Conservation (phyloP, 2,888 invertebrate species). For the Polydrusus tereticollis region DNA sequence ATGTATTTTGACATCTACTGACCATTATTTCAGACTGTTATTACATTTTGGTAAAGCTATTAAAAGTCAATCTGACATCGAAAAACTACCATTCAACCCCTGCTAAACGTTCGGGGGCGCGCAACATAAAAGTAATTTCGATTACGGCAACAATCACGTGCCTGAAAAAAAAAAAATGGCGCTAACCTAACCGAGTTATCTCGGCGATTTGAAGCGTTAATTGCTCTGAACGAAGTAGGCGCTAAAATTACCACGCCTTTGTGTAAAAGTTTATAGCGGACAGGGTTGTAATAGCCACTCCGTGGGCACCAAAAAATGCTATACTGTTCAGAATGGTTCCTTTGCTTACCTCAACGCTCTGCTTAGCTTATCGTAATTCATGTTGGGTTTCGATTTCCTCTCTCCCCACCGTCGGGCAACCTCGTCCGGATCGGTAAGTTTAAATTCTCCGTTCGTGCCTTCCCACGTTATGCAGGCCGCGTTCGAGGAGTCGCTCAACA, state of each 20-base stretch:
- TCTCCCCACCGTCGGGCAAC: slow-evolving; percentile 99
- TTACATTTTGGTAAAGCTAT: slow-evolving; percentile 46
- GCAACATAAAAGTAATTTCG: slow-evolving; percentile 58
- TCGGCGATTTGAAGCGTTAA: slow-evolving; percentile 63
- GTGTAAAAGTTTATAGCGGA: slow-evolving; percentile 20
- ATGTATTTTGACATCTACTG: neutral
- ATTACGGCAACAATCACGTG: slow-evolving; percentile 61
- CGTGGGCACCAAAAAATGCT: neutral
- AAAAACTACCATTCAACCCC: slow-evolving; percentile 38
- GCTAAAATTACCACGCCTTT: slow-evolving; percentile 63
- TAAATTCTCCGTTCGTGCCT: slow-evolving; percentile 98
- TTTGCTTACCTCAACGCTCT: slow-evolving; percentile 87
- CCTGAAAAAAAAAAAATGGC: slow-evolving; percentile 57
- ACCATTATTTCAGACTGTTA: slow-evolving; percentile 26
- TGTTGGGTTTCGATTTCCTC: slow-evolving; percentile 98
- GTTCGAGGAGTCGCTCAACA: slow-evolving; percentile 95
- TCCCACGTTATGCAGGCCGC: slow-evolving; percentile 99
- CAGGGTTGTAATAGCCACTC: too few relatives aligned
- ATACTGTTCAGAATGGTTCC: neutral
- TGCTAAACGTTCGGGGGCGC: slow-evolving; percentile 30
- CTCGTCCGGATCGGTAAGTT: slow-evolving; percentile 98
- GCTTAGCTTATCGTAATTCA: slow-evolving; percentile 99
- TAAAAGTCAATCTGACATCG: slow-evolving; percentile 48
- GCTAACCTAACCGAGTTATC: slow-evolving; percentile 58
- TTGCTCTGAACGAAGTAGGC: slow-evolving; percentile 65